phyloP scores from a whole-genome alignment of 2,797 vertebrate genomes.

The Cottoperca gobio region DNA sequence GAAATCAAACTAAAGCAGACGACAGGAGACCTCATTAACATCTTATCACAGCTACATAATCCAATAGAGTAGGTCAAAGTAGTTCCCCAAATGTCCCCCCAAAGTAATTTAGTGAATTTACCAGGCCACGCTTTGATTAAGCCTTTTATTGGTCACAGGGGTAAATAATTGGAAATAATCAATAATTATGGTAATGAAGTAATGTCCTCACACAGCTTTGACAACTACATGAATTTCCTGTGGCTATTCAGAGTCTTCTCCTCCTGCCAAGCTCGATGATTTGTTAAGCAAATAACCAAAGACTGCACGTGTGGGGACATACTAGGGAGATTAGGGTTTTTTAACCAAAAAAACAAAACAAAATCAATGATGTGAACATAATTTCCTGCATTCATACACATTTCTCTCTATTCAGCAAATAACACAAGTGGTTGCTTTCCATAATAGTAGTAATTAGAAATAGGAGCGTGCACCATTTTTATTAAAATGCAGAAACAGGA shows the following conservation, averaged over 20 bases:
- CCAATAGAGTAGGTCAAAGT: slow-evolving; percentile 33
- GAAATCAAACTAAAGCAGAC: slow-evolving; percentile 33
- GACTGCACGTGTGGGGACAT: not conserved
- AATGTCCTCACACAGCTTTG: not conserved
- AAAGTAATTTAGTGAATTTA: slow-evolving; percentile 29
- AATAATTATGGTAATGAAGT: slow-evolving; percentile 37
- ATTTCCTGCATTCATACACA: not conserved
- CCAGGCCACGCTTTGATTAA: slow-evolving; percentile 32
- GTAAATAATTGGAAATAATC: slow-evolving; percentile 37
- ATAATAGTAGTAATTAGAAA: not conserved
- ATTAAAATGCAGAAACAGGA: not conserved
- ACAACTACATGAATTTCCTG: not conserved
- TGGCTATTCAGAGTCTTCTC: not conserved
- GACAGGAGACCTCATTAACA: slow-evolving; percentile 51
- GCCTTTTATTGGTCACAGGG: slow-evolving; percentile 21
- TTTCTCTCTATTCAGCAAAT: not conserved
- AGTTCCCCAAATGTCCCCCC: slow-evolving; percentile 12
- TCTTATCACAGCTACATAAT: slow-evolving; percentile 40
- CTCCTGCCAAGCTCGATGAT: not conserved
- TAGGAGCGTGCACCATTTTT: not conserved
- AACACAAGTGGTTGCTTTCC: not conserved
- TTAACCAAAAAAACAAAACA: not conserved
- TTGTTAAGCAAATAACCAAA: slow-evolving; percentile 1
- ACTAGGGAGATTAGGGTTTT: not conserved
- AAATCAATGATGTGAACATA: not conserved